phyloP scores from a whole-genome alignment of 2,888 invertebrate species.

The Ophonus ardosiacus region DNA sequence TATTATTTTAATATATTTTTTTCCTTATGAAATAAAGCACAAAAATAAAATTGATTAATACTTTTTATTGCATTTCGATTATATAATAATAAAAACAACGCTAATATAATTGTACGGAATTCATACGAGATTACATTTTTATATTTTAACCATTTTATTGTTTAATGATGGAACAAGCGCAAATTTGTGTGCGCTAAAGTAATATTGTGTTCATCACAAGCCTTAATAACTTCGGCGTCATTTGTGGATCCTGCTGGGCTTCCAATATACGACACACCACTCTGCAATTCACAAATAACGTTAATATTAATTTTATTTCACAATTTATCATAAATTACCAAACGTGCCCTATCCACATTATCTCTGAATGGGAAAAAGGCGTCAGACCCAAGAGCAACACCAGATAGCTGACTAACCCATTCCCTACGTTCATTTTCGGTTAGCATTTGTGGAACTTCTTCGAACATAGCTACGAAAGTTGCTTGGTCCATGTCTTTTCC shows the following conservation, averaged over 20 bases:
- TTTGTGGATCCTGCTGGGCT: slow-evolving; percentile 97
- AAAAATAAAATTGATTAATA: not conserved
- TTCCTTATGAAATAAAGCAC: too few species aligned
- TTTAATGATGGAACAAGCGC: slow-evolving; percentile 94
- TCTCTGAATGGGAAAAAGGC: slow-evolving; percentile 99
- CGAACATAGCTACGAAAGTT: slow-evolving; percentile 87
- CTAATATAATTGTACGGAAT: not conserved
- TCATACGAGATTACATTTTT: slow-evolving; percentile 2
- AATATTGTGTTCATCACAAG: slow-evolving; percentile 95
- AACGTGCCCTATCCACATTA: slow-evolving; percentile 93
- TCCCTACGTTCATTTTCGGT: slow-evolving; percentile 82
- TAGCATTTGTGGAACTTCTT: slow-evolving; percentile 84
- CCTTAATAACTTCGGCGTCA: slow-evolving; percentile 91
- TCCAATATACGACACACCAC: slow-evolving; percentile 95
- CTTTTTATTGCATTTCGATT: not conserved
- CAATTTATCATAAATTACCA: slow-evolving; percentile 79
- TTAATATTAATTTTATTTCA: not conserved
- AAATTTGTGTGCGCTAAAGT: slow-evolving; percentile 92
- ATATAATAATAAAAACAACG: not conserved
- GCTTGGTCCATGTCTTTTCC: slow-evolving; percentile 90
- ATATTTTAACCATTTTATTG: not conserved
- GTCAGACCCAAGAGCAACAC: slow-evolving; percentile 94
- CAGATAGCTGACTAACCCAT: slow-evolving; percentile 84
- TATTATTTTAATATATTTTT: too few species aligned
- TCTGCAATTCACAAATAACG: slow-evolving; percentile 79